Percentiles rank a stretch among this genome's conserved stretches.
phyloP scores from a whole-genome alignment of 1,140 invertebrate genomes.

The Caenorhabditis latens region DNA sequence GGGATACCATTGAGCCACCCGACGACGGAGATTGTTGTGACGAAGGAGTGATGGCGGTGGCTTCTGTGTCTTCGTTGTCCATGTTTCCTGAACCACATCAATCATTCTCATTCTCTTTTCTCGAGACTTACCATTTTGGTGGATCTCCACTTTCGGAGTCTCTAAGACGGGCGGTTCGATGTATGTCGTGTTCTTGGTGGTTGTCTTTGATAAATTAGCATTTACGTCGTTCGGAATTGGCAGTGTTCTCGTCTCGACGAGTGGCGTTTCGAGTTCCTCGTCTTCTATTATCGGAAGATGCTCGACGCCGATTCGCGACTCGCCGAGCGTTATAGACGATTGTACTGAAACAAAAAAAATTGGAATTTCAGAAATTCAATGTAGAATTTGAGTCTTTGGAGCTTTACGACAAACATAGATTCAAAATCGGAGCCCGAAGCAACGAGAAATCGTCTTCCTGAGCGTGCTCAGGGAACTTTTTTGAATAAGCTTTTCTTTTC shows the following conservation, averaged over 20 bases:
- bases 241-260: slow-evolving; percentile 59
- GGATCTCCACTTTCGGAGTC: neutral
- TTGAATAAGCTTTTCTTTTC: neutral
- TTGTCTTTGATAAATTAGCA: slow-evolving; percentile 16
- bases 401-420: no score
- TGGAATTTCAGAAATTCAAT: neutral
- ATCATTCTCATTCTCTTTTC: slow-evolving; percentile 1
- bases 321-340: slow-evolving; percentile 51
- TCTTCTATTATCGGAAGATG: slow-evolving; percentile 59
- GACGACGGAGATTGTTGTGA: neutral
- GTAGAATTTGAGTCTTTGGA: no score
- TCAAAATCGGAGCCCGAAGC: no score
- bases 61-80: neutral
- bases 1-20: slow-evolving; percentile 8
- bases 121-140: neutral
- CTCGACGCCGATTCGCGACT: slow-evolving; percentile 54
- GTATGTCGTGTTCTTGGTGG: neutral
- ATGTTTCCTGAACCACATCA: slow-evolving; percentile 9
- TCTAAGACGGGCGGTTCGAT: neutral
- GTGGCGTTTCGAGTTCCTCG: slow-evolving; percentile 58
- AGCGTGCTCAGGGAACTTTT: no score
- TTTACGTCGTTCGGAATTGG: slow-evolving; percentile 30
- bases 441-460: no score
- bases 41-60: neutral
- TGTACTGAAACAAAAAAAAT: slow-evolving; percentile 51